Base-by-base conservation (phyloP, 2,888 invertebrate species). In the Esperia sulphurella region DNA sequence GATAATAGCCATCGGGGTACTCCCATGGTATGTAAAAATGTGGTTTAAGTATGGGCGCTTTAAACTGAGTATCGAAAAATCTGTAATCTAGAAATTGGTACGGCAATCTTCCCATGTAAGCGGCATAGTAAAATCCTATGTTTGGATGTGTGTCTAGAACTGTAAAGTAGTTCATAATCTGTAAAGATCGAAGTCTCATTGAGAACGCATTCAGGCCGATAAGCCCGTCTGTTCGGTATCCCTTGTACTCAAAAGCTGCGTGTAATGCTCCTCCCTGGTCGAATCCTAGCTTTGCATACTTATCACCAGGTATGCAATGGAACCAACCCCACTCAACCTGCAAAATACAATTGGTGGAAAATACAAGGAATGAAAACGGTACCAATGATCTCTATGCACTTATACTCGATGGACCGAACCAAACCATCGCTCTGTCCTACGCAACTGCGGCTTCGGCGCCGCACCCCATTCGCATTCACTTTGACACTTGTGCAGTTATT, bases 241-340 rank as follows among this genome's bases (percentile, higher is more conserved):
- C 44, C 0, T 9, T 2, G 0, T 53, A 48, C 12, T 50, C 43
- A 0, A 57, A 43, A 0, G 50, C 12, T 0, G 67, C 59, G 28
- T 69, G 68, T 28, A 68, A 47, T 0, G 65, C 59, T 0, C 63
- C 69, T 0, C 75, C 74, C 0, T 57, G 58, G 3, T 75, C 75
- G 0, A 75, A 39, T 0, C 75, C 75, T 5, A 59, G 57, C 21
- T 49, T 57, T 0, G 63, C 59, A 61, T 62, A 71, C 10, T 49
- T 41, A 28, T 10, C 10, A 0, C 58, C 64, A 0, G 12, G n/a
- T 3, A 69, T 9, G 40, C 75, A 75, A 30, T 64, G 57, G 33
- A 58, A 71, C 69, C 73, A 72, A 0, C 70, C 68, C 75, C 75
- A 75, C 9, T 71, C 74, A 0, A 51, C 57, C 72, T 75, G 61